Evolutionary conservation across 2,113 vertebrate genomes (phyloP).

Genomic region (Physeter macrocephalus): DNA sequence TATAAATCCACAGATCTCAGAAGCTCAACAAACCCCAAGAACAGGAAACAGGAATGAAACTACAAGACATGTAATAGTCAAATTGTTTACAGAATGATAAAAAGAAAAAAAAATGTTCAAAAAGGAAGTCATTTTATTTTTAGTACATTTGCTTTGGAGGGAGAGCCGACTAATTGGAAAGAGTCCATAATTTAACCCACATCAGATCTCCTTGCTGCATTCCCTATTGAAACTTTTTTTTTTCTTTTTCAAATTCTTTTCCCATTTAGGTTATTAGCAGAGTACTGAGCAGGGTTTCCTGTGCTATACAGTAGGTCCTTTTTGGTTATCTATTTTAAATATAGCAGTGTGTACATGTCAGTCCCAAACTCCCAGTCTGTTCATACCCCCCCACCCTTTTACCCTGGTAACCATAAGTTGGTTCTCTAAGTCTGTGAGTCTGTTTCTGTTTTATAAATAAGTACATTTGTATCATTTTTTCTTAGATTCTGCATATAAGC

Average conservation of each 20-base stretch:
- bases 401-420: background rate
- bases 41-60: background rate
- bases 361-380: background rate
- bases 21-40: background rate
- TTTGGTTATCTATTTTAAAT: background rate
- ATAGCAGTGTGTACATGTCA: background rate
- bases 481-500: background rate
- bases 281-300: background rate
- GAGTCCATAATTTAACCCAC: slow-evolving; percentile 67
- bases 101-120: background rate
- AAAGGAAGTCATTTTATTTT: slow-evolving; percentile 73
- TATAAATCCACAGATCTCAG: background rate
- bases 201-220: slow-evolving; percentile 37
- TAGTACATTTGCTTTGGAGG: slow-evolving; percentile 66
- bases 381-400: background rate
- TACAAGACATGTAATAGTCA: background rate
- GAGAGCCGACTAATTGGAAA: slow-evolving; percentile 63
- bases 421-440: background rate
- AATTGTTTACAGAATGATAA: background rate
- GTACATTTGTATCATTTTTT: background rate
- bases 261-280: background rate
- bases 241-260: background rate
- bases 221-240: slow-evolving; percentile 61
- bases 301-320: background rate
- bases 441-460: background rate